Percentiles rank a stretch among this genome's conserved stretches.
phyloP scores from a whole-genome alignment of 2,113 vertebrate species.

The Turnix velox region DNA sequence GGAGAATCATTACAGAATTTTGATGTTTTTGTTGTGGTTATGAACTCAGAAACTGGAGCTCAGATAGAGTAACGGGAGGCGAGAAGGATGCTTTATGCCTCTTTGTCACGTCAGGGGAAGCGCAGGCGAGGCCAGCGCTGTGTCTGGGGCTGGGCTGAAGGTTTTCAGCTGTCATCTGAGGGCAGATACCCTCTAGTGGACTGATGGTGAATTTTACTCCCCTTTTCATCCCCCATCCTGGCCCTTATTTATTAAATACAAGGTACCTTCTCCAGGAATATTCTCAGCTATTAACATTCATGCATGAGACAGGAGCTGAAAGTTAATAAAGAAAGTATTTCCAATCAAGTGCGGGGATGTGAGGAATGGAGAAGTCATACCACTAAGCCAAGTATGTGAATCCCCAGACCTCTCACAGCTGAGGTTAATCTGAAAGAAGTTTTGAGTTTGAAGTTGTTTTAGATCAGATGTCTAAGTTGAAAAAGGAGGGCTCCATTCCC shows the following conservation, averaged over 20 bases:
- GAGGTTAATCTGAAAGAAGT: slow-evolving; percentile 35
- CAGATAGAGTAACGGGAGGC: neutral
- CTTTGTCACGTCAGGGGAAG: neutral
- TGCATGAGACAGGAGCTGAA: slow-evolving; percentile 43
- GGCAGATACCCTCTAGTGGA: slow-evolving; percentile 71
- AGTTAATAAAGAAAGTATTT: slow-evolving; percentile 67
- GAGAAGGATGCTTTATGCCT: neutral
- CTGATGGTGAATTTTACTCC: slow-evolving; percentile 35
- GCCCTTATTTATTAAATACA: slow-evolving; percentile 6
- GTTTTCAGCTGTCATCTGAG: neutral
- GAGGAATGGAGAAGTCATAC: slow-evolving; percentile 41
- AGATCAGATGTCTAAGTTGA: slow-evolving; percentile 16
- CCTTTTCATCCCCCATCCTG: neutral
- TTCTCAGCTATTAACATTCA: slow-evolving; percentile 64
- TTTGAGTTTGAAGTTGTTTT: slow-evolving; percentile 27
- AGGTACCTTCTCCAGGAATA: slow-evolving; percentile 5
- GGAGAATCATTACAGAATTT: neutral
- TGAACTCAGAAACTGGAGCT: slow-evolving; percentile 23
- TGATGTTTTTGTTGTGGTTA: slow-evolving; percentile 3
- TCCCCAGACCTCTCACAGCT: slow-evolving; percentile 44
- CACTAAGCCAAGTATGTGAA: slow-evolving; percentile 57
- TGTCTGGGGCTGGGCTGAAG: neutral
- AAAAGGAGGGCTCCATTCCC: slow-evolving; percentile 33
- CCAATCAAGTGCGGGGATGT: slow-evolving; percentile 53
- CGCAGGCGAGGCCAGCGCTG: neutral